phyloP scores from a whole-genome alignment of 2,797 vertebrate species.

The Pseudochirops cupreus region DNA sequence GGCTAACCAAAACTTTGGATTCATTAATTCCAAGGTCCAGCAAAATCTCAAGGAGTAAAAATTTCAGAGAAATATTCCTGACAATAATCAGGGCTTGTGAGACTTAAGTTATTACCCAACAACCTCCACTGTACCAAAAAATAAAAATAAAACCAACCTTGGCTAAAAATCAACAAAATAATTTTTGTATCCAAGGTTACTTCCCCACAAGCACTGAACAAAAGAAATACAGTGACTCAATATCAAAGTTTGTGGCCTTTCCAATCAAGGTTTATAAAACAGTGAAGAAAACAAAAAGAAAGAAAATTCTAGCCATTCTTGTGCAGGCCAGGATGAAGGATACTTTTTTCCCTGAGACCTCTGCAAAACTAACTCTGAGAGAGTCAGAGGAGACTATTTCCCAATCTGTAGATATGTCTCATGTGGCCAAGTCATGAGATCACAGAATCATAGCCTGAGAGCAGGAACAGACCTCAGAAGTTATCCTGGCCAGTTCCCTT shows the following conservation, averaged over 20 bases:
- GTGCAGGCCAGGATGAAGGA: neutral
- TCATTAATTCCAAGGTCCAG: constrained; percentile 24
- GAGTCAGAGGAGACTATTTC: neutral
- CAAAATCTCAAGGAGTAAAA: constrained; percentile 3
- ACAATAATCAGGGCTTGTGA: constrained; percentile 43
- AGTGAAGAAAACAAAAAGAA: too few relatives aligned
- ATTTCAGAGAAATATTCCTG: constrained; percentile 10
- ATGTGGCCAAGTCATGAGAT: neutral
- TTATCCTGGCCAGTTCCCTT: neutral
- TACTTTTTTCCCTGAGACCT: neutral
- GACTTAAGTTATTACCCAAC: constrained; percentile 59
- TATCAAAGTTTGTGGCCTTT: constrained; percentile 70
- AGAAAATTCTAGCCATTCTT: neutral
- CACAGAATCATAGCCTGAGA: neutral
- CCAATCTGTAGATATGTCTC: neutral
- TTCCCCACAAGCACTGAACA: constrained; percentile 55
- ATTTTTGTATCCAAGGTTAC: constrained; percentile 64
- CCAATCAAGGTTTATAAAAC: constrained; percentile 73
- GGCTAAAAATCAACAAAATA: constrained; percentile 43
- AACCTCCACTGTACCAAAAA: constrained; percentile 68
- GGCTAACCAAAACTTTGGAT: neutral
- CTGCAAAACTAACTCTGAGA: neutral
- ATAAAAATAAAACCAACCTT: constrained; percentile 44
- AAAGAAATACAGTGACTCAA: constrained; percentile 61
- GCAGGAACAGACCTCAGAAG: neutral